These are phyloP conservation scores for Cryptoblepharus egeriae DNA, from an alignment of 2,797 vertebrate species.

Conservation along the genomic window DNA sequence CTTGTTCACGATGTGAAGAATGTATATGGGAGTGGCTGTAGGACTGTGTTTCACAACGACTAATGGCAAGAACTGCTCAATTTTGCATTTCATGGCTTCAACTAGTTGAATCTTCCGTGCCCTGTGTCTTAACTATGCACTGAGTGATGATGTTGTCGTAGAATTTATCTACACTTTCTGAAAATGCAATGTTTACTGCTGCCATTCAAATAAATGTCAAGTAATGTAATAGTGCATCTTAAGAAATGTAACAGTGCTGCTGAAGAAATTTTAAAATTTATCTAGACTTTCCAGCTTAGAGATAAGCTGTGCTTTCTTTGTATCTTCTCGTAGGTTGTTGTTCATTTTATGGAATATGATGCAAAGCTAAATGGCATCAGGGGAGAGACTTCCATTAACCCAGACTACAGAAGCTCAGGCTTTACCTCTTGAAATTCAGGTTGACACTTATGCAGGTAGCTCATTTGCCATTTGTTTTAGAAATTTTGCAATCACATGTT, in stretches of 20 bases:
- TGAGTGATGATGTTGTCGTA: not conserved
- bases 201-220: constrained; percentile 3
- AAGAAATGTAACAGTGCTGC: constrained; percentile 27
- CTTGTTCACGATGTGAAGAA: not conserved
- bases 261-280: not conserved
- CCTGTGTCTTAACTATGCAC: not conserved
- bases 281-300: not conserved
- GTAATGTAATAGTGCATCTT: constrained; percentile 27
- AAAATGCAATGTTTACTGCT: constrained; percentile 22
- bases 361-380: not conserved
- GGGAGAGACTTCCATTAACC: constrained; percentile 3
- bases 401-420: not conserved
- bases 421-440: constrained; percentile 6
- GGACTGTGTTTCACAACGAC: not conserved
- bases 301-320: not conserved
- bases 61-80: not conserved
- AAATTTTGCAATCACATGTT: not conserved
- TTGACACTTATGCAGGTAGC: not conserved
- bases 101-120: not conserved
- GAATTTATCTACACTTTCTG: not conserved
- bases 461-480: not conserved
- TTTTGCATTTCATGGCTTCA: not conserved
- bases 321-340: not conserved
- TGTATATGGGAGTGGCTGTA: not conserved
- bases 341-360: not conserved